Evolutionary conservation across 2,797 vertebrate genomes (phyloP).

Genomic region (Molossus molossus): DNA sequence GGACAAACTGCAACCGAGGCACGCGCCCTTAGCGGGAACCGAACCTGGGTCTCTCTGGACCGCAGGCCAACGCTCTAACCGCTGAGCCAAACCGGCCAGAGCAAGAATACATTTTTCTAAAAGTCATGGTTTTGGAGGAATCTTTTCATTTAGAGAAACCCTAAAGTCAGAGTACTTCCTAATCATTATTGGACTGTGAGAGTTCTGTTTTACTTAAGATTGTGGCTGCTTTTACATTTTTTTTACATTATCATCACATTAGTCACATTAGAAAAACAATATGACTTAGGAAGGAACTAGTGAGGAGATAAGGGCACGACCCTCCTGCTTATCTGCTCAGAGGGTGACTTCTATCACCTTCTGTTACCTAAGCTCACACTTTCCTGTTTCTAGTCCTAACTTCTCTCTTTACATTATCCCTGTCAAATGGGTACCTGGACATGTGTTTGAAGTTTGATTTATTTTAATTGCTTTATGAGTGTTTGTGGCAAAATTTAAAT

Average conservation of each 20-base stretch:
- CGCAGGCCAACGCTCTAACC: no score
- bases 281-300: not conserved
- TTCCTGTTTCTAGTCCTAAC: slow-evolving; percentile 13
- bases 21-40: no score
- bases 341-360: not conserved
- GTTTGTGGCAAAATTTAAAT: slow-evolving; percentile 52
- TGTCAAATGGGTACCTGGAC: slow-evolving; percentile 35
- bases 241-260: not conserved
- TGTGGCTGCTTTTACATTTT: not conserved
- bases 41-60: no score
- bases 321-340: not conserved
- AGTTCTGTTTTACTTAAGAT: slow-evolving; percentile 12
- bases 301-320: not conserved
- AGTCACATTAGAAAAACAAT: not conserved
- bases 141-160: slow-evolving; percentile 33
- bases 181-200: not conserved
- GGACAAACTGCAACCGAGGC: no score
- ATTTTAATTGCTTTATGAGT: slow-evolving; percentile 63
- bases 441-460: not conserved
- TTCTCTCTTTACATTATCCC: slow-evolving; percentile 16
- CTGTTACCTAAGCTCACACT: not conserved
- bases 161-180: not conserved
- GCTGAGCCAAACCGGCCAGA: no score
- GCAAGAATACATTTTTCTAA: slow-evolving; percentile 31
- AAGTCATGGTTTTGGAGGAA: not conserved